A percentile compares a stretch with the other conserved stretches of the same genome.
Evolutionary conservation across 2,113 vertebrate species (phyloP).

Genomic region (Nymphicus hollandicus): DNA sequence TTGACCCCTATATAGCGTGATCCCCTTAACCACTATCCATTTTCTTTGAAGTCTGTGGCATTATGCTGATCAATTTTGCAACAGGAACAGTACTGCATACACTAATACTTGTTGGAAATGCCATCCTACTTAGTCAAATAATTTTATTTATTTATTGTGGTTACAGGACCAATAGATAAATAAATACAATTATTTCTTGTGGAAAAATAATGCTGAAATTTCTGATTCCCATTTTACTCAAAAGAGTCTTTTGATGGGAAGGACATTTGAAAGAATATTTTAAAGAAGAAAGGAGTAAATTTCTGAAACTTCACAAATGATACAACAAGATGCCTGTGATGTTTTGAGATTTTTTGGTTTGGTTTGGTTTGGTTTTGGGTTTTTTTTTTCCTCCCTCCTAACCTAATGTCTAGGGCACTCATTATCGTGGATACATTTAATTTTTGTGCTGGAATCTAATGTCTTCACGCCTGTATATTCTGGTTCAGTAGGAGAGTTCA

Average conservation of each 20-base stretch:
- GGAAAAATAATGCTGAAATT: background rate
- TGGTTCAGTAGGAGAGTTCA: background rate
- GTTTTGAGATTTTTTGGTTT: background rate
- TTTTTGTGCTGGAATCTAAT: background rate
- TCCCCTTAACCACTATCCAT: background rate
- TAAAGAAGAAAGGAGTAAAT: background rate
- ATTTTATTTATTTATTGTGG: background rate
- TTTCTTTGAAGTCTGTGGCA: background rate
- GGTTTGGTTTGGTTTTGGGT: background rate
- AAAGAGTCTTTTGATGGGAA: background rate
- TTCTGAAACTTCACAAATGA: background rate
- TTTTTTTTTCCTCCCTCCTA: background rate
- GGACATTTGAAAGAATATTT: background rate
- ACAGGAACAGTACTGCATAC: background rate
- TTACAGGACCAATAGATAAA: background rate
- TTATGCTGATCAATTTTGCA: background rate
- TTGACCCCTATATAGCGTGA: background rate
- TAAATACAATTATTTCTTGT: background rate
- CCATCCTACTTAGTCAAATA: background rate
- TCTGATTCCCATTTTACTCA: background rate
- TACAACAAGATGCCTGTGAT: background rate
- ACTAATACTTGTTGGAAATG: background rate
- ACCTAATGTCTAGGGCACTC: background rate
- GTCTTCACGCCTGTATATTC: background rate
- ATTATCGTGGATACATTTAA: background rate